phyloP scores from a whole-genome alignment of 2,888 invertebrate species.

The Spisula subtruncata region DNA sequence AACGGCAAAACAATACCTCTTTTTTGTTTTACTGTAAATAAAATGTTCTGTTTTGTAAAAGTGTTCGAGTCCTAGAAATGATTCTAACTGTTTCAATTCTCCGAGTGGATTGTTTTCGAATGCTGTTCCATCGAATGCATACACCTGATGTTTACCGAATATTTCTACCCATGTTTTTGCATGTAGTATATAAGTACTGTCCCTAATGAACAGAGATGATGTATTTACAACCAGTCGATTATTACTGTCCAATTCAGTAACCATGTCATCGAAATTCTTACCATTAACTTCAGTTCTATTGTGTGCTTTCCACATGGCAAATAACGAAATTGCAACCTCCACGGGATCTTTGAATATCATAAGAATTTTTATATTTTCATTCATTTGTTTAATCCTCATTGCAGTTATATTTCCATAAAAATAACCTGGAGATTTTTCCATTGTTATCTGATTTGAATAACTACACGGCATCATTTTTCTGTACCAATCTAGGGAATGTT shows the following conservation, averaged over 20 bases:
- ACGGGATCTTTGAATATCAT: not conserved
- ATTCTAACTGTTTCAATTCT: not conserved
- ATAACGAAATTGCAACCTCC: not conserved
- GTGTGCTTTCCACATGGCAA: not conserved
- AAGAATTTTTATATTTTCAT: not conserved
- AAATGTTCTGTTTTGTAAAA: not conserved
- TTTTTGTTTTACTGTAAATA: not conserved
- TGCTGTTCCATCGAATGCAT: not conserved
- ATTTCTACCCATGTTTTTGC: not conserved
- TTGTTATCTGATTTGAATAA: not conserved
- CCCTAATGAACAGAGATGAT: not conserved
- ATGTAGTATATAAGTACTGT: not conserved
- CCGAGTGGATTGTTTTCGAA: not conserved
- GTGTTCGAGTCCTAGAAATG: not conserved
- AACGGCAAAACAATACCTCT: not conserved
- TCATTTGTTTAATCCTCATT: not conserved
- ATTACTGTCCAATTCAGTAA: not conserved
- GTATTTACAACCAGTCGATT: not conserved
- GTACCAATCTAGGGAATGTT: not conserved
- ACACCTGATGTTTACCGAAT: not conserved
- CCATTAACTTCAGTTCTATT: not conserved
- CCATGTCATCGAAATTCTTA: not conserved
- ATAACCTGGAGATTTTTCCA: conserved; percentile 1
- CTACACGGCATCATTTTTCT: not conserved
- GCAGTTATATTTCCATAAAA: not conserved